These are phyloP conservation scores for Unio pictorum DNA, from an alignment of 2,888 invertebrate species.

Conservation along the genomic window DNA sequence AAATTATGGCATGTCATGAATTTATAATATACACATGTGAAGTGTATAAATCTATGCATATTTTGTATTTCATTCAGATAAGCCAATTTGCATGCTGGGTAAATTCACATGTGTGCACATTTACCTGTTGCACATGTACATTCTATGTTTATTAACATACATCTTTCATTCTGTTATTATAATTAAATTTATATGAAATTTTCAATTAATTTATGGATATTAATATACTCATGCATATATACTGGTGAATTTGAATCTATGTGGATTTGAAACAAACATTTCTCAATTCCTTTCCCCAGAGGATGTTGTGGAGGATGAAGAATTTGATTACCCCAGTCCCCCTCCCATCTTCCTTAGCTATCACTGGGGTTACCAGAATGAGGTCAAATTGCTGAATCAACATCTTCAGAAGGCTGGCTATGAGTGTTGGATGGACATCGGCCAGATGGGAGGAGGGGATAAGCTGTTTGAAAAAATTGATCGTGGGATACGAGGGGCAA, in stretches of 20 bases:
- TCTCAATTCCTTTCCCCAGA: slow-evolving; percentile 18
- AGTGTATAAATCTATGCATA: too few relatives aligned
- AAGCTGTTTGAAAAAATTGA: slow-evolving; percentile 69
- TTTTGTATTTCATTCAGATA: too few relatives aligned
- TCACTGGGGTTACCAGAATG: slow-evolving; percentile 68
- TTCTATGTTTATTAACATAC: too few relatives aligned
- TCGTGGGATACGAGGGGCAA: slow-evolving; percentile 45
- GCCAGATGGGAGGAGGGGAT: slow-evolving; percentile 71
- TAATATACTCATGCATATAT: too few relatives aligned
- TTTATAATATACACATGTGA: too few relatives aligned
- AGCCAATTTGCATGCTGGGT: too few relatives aligned
- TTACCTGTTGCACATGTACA: too few relatives aligned
- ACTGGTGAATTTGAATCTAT: neutral
- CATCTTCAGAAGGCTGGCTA: slow-evolving; percentile 67
- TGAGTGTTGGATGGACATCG: slow-evolving; percentile 69
- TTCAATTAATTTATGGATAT: too few relatives aligned
- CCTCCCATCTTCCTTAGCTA: slow-evolving; percentile 51
- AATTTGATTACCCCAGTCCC: slow-evolving; percentile 21
- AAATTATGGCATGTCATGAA: too few relatives aligned
- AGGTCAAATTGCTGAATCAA: slow-evolving; percentile 62
- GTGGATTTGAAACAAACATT: neutral
- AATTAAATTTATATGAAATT: too few relatives aligned
- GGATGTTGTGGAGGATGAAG: slow-evolving; percentile 24
- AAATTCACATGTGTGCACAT: too few relatives aligned
- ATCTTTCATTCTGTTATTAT: too few relatives aligned